Base-by-base conservation (phyloP, 2,888 invertebrate genomes). In the Lepetodrilus schrolli region DNA sequence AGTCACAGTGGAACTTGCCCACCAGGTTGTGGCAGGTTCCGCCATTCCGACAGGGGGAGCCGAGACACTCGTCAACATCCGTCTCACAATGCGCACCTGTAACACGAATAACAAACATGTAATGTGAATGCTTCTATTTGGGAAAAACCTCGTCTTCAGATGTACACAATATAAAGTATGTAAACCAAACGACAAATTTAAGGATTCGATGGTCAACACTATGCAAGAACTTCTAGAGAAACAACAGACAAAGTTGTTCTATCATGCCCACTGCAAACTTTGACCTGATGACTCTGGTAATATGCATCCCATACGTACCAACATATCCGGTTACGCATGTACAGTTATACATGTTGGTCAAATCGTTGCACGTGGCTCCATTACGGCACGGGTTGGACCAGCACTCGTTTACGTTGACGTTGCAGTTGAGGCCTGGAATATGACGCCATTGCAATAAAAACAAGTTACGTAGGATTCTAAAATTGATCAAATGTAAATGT, bases 41-140 rank as follows among this genome's bases (percentile, higher is more conserved):
- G 47, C 68, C 68, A 21, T 68, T 68, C 26, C 43, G 43, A 43
- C 68, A 68, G 7, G 68, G 68, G 47, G 20, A 21, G 23, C 30
- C 21, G 4, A 23, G 47, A 26, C 68, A 68, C 26, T 68, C 68
- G 47, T 68, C 17, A 13, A 68, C 26, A 10, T 68, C 68, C 4
- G 26, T 47, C 26, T 68, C 68, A 47, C 68, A 68, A 4, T 47
- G 23, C 0, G 21, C 10, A 21, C 68, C 68, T 68, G 68, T 4
- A 68, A 68, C 26, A 58, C n/a, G 30, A 34, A 8, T 8, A 50
- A 0, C 21, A 50, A 13, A 49, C n/a, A 13, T 17, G n/a, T 49
- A 49, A 49, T 7, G 0, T 10, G 38, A 13, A 10, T 37, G 38
- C 38, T n/a, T n/a, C n/a, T n/a, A n/a, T n/a, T n/a, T n/a, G n/a